Percentiles rank a stretch among this genome's conserved stretches.
Evolutionary conservation across 2,888 invertebrate species (phyloP).

Genomic region (Pteria penguin): DNA sequence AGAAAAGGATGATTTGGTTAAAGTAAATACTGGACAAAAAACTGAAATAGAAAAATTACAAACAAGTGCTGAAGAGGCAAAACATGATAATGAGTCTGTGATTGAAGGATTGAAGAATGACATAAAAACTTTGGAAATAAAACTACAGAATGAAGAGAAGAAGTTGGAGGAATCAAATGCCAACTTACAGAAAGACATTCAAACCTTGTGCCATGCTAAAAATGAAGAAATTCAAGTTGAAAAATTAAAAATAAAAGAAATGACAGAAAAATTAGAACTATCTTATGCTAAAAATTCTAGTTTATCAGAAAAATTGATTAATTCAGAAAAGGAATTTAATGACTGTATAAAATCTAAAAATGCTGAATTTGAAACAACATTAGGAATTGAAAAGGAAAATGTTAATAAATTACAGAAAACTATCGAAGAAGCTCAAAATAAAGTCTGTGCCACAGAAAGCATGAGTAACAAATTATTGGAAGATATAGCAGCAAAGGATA

Average conservation of each 20-base stretch:
- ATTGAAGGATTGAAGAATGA: conserved; percentile 33
- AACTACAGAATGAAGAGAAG: conserved; percentile 10
- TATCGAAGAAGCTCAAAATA: conserved; percentile 38
- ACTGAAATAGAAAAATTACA: conserved; percentile 39
- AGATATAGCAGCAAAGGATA: conserved; percentile 30
- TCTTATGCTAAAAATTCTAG: background rate
- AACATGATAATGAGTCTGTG: conserved; percentile 29
- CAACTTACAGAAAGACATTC: conserved; percentile 25
- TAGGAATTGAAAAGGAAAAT: background rate
- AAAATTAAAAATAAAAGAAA: conserved; percentile 26
- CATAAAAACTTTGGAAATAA: conserved; percentile 11
- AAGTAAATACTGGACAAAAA: conserved; percentile 21
- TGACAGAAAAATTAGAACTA: conserved; percentile 23
- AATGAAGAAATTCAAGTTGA: conserved; percentile 35
- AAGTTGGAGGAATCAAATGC: conserved; percentile 43
- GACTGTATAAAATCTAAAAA: conserved; percentile 7
- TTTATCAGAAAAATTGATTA: conserved; percentile 19
- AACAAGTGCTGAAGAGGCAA: background rate
- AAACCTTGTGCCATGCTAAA: background rate
- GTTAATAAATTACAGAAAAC: background rate
- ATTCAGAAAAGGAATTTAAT: background rate
- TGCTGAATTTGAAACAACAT: conserved; percentile 11
- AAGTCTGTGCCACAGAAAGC: conserved; percentile 35
- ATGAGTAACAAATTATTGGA: conserved; percentile 28
- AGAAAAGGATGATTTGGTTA: conserved; percentile 23